Conservation (phyloP, 37 sponge, comb jelly and placozoan species). For the Petrosia ficiformis region DNA sequence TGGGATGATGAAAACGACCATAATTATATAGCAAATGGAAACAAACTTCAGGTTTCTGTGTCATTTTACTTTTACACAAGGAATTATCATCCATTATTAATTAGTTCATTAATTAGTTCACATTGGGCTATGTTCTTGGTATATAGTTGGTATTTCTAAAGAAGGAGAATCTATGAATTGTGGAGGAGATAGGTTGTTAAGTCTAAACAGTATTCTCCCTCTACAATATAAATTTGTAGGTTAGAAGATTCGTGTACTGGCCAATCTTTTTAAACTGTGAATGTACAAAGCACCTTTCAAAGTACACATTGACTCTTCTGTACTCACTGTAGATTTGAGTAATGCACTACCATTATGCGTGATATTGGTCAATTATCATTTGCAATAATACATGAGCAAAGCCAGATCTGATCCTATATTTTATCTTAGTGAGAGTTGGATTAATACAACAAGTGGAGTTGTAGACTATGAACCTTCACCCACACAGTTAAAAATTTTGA, state of each 20-base stretch:
- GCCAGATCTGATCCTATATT: not conserved
- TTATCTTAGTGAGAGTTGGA: not conserved
- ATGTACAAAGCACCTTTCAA: conserved; percentile 36
- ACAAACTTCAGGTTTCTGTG: conserved; percentile 15
- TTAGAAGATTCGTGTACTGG: not conserved
- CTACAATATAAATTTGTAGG: not conserved
- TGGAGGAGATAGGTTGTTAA: conserved; percentile 21
- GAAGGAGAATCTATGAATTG: conserved; percentile 20
- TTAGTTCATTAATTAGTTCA: no score
- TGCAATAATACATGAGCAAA: not conserved
- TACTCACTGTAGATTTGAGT: conserved; percentile 25
- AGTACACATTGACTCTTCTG: not conserved
- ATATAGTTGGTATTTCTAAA: conserved; percentile 23
- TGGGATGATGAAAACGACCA: conserved; percentile 14
- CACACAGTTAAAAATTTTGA: not conserved
- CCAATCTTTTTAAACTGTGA: not conserved
- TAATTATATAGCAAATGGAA: not conserved
- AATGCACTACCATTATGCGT: conserved; percentile 26
- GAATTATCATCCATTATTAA: no score
- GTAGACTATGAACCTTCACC: not conserved
- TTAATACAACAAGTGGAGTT: not conserved
- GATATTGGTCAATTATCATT: conserved; percentile 16
- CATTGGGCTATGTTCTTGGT: conserved; percentile 26
- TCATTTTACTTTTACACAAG: conserved; percentile 17
- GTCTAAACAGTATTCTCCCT: no score